These are phyloP conservation scores for Tetramorium alpestre DNA, from an alignment of 1,140 invertebrate species.

Conservation along the genomic window DNA sequence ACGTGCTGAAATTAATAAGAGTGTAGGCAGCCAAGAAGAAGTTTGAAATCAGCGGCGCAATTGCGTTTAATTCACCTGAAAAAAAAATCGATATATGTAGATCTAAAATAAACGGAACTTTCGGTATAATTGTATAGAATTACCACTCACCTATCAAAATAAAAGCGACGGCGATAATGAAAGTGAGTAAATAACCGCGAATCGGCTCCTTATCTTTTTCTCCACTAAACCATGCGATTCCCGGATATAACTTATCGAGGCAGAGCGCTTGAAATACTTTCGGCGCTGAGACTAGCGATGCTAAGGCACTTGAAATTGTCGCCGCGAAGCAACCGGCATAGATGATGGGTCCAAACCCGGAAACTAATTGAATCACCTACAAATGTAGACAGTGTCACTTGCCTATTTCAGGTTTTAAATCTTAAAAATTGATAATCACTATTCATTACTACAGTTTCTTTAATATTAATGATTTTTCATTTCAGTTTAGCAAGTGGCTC, in stretches of 20 bases:
- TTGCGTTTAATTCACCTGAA: constrained; percentile 94
- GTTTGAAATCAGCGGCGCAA: constrained; percentile 98
- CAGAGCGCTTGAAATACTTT: constrained; percentile 98
- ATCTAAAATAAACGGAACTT: neutral
- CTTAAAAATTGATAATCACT: neutral
- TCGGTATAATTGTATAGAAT: neutral
- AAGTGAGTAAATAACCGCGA: constrained; percentile 96
- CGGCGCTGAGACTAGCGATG: constrained; percentile 97
- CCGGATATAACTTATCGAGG: constrained; percentile 98
- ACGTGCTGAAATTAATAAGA: constrained; percentile 98
- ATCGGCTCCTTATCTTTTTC: constrained; percentile 97
- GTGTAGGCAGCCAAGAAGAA: constrained; percentile 99
- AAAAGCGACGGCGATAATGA: constrained; percentile 95
- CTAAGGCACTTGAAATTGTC: constrained; percentile 97
- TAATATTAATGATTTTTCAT: neutral
- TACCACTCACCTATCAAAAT: constrained; percentile 92
- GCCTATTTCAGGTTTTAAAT: neutral
- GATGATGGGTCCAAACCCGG: constrained; percentile 96
- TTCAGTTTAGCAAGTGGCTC: neutral
- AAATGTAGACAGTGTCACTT: constrained; percentile 67
- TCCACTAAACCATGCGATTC: constrained; percentile 96
- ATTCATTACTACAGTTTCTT: neutral
- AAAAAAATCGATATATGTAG: constrained; percentile 69
- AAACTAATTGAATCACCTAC: constrained; percentile 96
- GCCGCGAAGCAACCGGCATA: constrained; percentile 99